Percentiles rank a stretch among this genome's conserved stretches.
phyloP scores from a whole-genome alignment of 2,797 vertebrate genomes.

The Momotus momota region DNA sequence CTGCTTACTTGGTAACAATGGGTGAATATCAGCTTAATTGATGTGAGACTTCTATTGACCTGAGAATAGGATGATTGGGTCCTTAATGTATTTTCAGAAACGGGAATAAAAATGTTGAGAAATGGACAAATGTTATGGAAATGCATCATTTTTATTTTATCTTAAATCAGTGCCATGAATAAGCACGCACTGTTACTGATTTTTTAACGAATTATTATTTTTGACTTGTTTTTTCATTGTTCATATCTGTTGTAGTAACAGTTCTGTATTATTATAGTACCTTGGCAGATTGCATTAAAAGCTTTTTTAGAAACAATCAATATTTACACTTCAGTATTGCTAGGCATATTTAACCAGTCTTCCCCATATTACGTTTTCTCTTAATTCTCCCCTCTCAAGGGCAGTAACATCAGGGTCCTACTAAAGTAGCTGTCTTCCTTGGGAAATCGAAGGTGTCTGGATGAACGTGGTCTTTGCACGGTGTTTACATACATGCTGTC shows the following conservation, averaged over 20 bases:
- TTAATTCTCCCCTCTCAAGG: background rate
- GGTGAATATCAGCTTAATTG: background rate
- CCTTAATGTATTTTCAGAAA: background rate
- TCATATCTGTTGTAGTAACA: background rate
- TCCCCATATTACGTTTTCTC: background rate
- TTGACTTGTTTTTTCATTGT: conserved; percentile 6
- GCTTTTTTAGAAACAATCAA: background rate
- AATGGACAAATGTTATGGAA: conserved; percentile 25
- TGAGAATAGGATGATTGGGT: background rate
- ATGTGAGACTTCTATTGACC: background rate
- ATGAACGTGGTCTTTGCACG: background rate
- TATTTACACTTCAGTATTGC: conserved; percentile 5
- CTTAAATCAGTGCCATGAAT: background rate
- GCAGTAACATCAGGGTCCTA: background rate
- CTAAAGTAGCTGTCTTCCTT: background rate
- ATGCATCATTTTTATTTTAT: conserved; percentile 31
- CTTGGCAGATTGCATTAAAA: background rate
- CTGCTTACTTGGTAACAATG: background rate
- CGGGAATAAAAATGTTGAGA: conserved; percentile 4
- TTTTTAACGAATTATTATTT: background rate
- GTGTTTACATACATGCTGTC: background rate
- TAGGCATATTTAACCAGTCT: background rate
- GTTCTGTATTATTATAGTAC: background rate
- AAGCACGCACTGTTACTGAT: background rate
- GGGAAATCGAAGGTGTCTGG: background rate